Conservation (phyloP, 2,888 invertebrate species). For the Lobophora halterata region DNA sequence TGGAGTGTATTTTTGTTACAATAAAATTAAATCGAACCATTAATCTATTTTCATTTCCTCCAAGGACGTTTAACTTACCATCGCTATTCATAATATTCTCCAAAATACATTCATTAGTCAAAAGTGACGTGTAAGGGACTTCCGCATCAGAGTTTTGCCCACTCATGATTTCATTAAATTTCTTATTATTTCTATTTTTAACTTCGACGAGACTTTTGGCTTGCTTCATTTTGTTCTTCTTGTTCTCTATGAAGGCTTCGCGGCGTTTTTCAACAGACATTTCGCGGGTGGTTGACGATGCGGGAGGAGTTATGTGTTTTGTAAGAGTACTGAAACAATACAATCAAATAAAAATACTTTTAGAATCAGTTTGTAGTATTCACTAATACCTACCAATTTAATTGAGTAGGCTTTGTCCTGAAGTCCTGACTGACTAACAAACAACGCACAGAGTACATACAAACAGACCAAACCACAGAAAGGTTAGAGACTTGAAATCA, state of each 20-base stretch:
- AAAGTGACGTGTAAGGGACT: conserved; percentile 65
- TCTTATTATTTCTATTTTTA: conserved; percentile 61
- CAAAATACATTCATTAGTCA: conserved; percentile 62
- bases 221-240: conserved; percentile 66
- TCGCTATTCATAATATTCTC: conserved; percentile 64
- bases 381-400: too few species aligned
- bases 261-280: conserved; percentile 57
- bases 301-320: conserved; percentile 85
- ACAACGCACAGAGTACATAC: too few species aligned
- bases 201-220: conserved; percentile 59
- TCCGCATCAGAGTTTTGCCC: conserved; percentile 70
- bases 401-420: too few species aligned
- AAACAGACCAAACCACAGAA: too few species aligned
- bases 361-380: too few species aligned
- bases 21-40: too few species aligned
- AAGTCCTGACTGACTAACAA: too few species aligned
- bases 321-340: conserved; percentile 82
- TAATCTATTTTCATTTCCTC: too few species aligned
- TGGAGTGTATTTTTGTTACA: too few species aligned
- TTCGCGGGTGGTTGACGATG: conserved; percentile 60
- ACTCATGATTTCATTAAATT: conserved; percentile 49
- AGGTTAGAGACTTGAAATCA: too few species aligned
- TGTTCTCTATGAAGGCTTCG: conserved; percentile 65
- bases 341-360: too few species aligned
- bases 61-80: too few species aligned